Evolutionary conservation across 2,888 invertebrate species (phyloP).

Genomic region (Dryococelus australis): DNA sequence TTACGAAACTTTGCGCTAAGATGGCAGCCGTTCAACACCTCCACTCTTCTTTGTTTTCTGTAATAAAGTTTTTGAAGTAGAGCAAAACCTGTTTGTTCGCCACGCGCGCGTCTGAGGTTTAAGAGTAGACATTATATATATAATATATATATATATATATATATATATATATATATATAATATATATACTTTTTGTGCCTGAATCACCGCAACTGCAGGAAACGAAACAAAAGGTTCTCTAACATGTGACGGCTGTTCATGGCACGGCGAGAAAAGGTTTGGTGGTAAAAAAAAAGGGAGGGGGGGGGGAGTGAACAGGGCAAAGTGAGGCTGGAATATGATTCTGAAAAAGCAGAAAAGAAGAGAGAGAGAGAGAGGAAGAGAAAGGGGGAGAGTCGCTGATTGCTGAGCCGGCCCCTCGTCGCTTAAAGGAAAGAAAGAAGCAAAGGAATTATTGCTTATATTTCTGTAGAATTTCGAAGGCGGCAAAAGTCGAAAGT

Average conservation of each 20-base stretch:
- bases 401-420: neutral
- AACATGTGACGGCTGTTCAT: neutral
- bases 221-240: conserved; percentile 10
- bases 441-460: neutral
- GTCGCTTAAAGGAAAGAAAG: neutral
- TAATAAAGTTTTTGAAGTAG: neutral
- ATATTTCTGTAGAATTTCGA: neutral
- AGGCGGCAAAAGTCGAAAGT: neutral
- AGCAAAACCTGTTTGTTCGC: neutral
- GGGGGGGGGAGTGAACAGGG: neutral
- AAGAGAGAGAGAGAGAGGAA: neutral
- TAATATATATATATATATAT: neutral
- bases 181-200: neutral
- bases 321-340: neutral
- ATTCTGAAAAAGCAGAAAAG: neutral
- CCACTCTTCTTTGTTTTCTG: neutral
- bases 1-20: too few species aligned
- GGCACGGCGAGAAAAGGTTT: neutral
- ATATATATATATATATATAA: neutral
- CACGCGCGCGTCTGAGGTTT: neutral
- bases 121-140: neutral
- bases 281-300: neutral
- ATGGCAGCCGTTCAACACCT: neutral
- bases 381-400: neutral
- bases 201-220: neutral